These are phyloP conservation scores for Chlorospingus semifuscus DNA, from an alignment of 2,797 vertebrate genomes.

Conservation along the genomic window DNA sequence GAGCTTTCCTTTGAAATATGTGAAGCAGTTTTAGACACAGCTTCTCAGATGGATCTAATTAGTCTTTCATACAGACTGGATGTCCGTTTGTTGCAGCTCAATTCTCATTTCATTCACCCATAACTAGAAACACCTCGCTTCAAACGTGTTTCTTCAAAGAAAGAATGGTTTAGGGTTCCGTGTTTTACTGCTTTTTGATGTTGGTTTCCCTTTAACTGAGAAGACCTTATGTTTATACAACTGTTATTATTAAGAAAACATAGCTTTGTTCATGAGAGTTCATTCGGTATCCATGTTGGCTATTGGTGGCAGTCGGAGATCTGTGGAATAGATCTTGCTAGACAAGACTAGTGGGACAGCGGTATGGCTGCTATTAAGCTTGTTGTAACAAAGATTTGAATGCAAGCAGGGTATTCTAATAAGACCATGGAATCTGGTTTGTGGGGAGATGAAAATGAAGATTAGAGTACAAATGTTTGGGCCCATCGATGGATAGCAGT, in stretches of 20 bases:
- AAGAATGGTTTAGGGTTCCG: conserved; percentile 80
- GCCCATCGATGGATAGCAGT: not conserved
- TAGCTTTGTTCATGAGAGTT: conserved; percentile 74
- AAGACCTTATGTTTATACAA: conserved; percentile 88
- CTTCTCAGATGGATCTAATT: conserved; percentile 90
- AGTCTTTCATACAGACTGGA: conserved; percentile 82
- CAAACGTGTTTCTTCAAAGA: conserved; percentile 86
- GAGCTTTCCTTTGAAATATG: conserved; percentile 81
- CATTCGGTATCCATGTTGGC: conserved; percentile 60
- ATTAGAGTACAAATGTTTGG: not conserved
- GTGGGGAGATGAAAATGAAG: not conserved
- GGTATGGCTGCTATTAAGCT: conserved; percentile 25
- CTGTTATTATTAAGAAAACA: conserved; percentile 87
- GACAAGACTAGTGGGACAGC: conserved; percentile 30
- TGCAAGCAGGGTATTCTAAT: not conserved
- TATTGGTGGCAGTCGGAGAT: conserved; percentile 58
- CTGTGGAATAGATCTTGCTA: conserved; percentile 55
- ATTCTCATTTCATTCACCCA: conserved; percentile 87
- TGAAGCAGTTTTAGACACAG: conserved; percentile 76
- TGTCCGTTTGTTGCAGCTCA: conserved; percentile 85
- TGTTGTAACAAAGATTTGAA: not conserved
- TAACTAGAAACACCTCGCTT: conserved; percentile 88
- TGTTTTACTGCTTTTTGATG: conserved; percentile 90
- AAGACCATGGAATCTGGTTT: not conserved
- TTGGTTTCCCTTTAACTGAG: conserved; percentile 85